Conservation (phyloP, 2,797 vertebrate genomes). For the Anguilla pacifica region DNA sequence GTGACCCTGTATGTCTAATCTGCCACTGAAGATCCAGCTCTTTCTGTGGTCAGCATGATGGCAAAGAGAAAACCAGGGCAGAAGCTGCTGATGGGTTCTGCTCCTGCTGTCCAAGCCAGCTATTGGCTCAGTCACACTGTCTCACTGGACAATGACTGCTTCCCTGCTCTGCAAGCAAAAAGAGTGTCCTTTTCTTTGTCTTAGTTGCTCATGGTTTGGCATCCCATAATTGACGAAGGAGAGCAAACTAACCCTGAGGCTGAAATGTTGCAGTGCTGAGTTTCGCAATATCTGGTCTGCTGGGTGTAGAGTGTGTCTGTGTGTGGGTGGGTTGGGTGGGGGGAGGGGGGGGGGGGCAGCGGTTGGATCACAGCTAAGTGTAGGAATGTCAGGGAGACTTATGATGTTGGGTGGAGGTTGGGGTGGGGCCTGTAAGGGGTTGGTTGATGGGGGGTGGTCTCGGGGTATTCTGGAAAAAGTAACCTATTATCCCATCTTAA, state of each 20-base stretch:
- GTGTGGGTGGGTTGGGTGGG: neutral
- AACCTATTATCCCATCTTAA: neutral
- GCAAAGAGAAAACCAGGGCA: neutral
- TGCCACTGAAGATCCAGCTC: neutral
- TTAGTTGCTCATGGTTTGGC: neutral
- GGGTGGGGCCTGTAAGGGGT: neutral
- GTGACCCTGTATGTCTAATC: neutral
- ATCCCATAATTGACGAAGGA: neutral
- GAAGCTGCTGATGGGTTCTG: neutral
- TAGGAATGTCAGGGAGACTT: neutral
- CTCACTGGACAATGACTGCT: neutral
- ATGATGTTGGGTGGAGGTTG: neutral
- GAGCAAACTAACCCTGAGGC: neutral
- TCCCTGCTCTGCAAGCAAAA: neutral
- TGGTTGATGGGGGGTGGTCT: neutral
- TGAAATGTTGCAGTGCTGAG: neutral
- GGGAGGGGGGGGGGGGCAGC: neutral
- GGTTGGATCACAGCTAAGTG: neutral
- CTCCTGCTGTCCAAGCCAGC: neutral
- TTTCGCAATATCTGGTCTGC: neutral
- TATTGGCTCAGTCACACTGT: neutral
- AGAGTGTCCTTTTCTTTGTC: neutral
- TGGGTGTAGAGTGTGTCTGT: neutral
- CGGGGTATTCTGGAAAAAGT: neutral
- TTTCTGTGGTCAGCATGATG: neutral